Base-by-base conservation (phyloP, 2,113 vertebrate genomes). In the Brachyistius frenatus region DNA sequence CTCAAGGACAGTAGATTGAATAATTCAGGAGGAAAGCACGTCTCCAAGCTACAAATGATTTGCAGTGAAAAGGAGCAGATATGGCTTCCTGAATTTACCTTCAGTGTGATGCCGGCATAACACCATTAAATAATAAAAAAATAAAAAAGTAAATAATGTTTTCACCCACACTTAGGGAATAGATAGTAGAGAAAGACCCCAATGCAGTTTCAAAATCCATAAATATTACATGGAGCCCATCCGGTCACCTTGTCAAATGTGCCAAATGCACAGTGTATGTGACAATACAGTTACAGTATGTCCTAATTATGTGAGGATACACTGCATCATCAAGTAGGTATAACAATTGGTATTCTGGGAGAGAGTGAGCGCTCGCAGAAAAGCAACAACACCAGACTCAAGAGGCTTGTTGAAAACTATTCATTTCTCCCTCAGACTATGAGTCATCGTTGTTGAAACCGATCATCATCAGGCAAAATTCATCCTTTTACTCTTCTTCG, bases 1-100 rank as follows among this genome's bases (percentile, higher is more conserved):
- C 80, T 87, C 86, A 87, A 91, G 87, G 87, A 89, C 86, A 79
- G 79, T 31, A 56, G 49, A 77, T 88, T 90, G 88, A 92, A 92
- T 88, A 84, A 89, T 91, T 88, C 78, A 90, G 73, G 56, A 64
- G 84, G 69, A 80, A 71, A 67, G 44, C 4, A 31, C 52, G 66
- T 85, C 44, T 86, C 53, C 33, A 7, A 49, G 63, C 31, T 33
- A 77, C 64, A 66, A 71, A 57, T 79, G 66, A 85, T 88, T 83
- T 83, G 88, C 64, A 76, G 81, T 63, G 68, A 64, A 82, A 81
- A 62, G 63, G 32, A 81, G 53, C 30, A 83, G 55, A 66, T 39
- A 65, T 7, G 47, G 56, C 35, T 77, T 64, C 53, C 52, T 73
- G 60, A 71, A 78, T 80, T 78, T 70, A 47, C 50, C 15, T 76